These are phyloP conservation scores for Dendrolimus kikuchii DNA, from an alignment of 1,140 invertebrate genomes.

Conservation along the genomic window DNA sequence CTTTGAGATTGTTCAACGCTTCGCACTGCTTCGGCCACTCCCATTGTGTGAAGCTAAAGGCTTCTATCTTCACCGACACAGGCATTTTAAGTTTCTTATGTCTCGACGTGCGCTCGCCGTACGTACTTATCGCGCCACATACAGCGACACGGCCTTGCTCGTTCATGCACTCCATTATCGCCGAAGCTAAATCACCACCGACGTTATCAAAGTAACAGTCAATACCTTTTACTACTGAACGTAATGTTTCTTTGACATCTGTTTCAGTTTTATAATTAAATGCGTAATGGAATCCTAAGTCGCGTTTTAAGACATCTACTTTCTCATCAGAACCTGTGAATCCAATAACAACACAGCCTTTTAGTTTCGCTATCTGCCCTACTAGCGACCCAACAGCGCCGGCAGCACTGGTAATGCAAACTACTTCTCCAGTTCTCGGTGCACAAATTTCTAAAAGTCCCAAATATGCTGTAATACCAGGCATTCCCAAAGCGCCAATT, in stretches of 20 bases:
- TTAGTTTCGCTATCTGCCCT: constrained; percentile 80
- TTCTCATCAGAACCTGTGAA: constrained; percentile 79
- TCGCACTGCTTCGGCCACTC: constrained; percentile 61
- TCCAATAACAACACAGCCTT: constrained; percentile 77
- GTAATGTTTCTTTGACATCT: constrained; percentile 66
- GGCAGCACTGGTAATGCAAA: constrained; percentile 76
- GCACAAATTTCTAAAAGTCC: constrained; percentile 78
- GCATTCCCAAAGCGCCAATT: constrained; percentile 28
- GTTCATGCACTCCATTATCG: constrained; percentile 74
- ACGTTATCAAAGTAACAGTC: constrained; percentile 75
- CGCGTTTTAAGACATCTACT: constrained; percentile 74
- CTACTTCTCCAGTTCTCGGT: constrained; percentile 76
- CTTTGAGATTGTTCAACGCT: constrained; percentile 41
- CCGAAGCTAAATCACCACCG: constrained; percentile 72
- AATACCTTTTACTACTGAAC: constrained; percentile 72
- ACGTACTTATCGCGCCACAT: constrained; percentile 71
- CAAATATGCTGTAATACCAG: constrained; percentile 77
- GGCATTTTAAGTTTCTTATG: constrained; percentile 44
- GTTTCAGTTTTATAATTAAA: constrained; percentile 79
- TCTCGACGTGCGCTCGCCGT: constrained; percentile 22
- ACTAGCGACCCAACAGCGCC: constrained; percentile 79
- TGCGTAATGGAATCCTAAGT: constrained; percentile 77
- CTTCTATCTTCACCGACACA: constrained; percentile 32
- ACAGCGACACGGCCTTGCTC: constrained; percentile 69
- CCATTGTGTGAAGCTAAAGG: constrained; percentile 53